Conservation (phyloP, 1,140 invertebrate species). For the Lasaia peninsularis region DNA sequence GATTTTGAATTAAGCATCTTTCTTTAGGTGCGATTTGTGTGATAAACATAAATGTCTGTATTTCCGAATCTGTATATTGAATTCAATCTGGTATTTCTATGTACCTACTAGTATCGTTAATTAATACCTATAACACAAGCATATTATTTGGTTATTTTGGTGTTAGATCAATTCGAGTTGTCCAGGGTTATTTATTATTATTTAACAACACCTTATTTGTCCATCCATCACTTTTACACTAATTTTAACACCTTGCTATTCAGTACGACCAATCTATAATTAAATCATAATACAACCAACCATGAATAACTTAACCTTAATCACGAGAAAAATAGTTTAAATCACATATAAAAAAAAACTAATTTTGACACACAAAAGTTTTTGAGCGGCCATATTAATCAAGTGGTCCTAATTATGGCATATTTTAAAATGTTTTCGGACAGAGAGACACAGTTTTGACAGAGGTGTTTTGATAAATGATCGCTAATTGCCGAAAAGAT, state of each 20-base stretch:
- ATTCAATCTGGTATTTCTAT: too few species aligned
- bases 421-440: slow-evolving; percentile 64
- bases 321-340: slow-evolving; percentile 68
- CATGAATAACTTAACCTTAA: slow-evolving; percentile 65
- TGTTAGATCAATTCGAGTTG: too few species aligned
- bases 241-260: slow-evolving; percentile 6
- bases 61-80: too few species aligned
- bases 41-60: too few species aligned
- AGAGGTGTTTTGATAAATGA: slow-evolving; percentile 67
- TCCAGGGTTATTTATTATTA: neutral
- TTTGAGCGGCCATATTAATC: slow-evolving; percentile 58
- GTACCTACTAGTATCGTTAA: too few species aligned
- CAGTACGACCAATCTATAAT: slow-evolving; percentile 41
- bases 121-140: too few species aligned
- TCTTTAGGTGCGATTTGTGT: too few species aligned
- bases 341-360: slow-evolving; percentile 58
- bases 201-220: too few species aligned
- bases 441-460: slow-evolving; percentile 67
- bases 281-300: slow-evolving; percentile 62
- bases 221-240: neutral
- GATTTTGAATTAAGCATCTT: too few species aligned
- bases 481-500: slow-evolving; percentile 53
- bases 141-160: too few species aligned
- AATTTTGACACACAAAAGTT: slow-evolving; percentile 48
- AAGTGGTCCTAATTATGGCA: slow-evolving; percentile 54